Conservation (phyloP, 2,797 vertebrate species). For the Gallirallus australis region DNA sequence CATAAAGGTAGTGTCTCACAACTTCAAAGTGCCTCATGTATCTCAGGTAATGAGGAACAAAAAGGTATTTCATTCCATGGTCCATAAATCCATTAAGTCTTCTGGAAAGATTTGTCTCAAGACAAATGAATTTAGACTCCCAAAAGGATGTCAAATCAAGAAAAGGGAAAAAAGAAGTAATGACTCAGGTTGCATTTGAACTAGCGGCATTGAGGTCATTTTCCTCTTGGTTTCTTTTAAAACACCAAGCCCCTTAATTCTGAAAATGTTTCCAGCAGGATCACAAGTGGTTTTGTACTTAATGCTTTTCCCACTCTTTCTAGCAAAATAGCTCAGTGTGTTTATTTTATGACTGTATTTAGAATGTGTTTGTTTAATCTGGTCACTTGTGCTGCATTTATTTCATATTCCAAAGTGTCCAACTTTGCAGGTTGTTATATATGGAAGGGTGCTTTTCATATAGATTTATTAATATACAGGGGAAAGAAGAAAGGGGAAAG, state of each 20-base stretch:
- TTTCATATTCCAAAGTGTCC: background rate
- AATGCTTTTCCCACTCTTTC: background rate
- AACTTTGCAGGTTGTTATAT: background rate
- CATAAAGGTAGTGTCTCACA: background rate
- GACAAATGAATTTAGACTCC: constrained; percentile 19
- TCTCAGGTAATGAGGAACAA: background rate
- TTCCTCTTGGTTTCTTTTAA: background rate
- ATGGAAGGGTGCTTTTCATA: background rate
- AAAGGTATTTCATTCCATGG: background rate
- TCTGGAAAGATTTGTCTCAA: background rate
- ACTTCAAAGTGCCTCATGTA: background rate
- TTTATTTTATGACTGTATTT: constrained; percentile 47
- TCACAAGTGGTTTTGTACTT: constrained; percentile 23
- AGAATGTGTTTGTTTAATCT: constrained; percentile 32
- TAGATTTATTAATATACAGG: background rate
- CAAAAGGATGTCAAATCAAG: background rate
- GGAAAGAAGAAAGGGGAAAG: background rate
- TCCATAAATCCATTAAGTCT: background rate
- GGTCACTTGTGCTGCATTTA: background rate
- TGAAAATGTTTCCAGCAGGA: constrained; percentile 22
- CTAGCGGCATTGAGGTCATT: background rate
- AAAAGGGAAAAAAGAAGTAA: background rate
- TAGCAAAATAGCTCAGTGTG: background rate
- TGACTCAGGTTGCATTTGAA: background rate
- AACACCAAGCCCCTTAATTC: constrained; percentile 4